Conservation (phyloP, 2,888 invertebrate genomes). For the Encarsia formosa region DNA sequence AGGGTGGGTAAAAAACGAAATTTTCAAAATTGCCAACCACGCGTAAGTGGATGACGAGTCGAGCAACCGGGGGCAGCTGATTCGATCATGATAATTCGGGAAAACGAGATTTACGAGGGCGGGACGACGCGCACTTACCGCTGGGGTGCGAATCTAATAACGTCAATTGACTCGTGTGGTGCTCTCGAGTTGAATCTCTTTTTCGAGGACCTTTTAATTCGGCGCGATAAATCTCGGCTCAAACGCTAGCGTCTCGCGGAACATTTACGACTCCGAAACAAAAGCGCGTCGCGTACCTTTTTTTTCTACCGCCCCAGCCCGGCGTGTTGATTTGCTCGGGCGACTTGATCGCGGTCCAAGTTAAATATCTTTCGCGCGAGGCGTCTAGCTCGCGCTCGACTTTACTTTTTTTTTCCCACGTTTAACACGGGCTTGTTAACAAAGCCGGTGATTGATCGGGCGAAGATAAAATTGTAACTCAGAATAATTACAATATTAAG, state of each 20-base stretch:
- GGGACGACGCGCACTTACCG: conserved; percentile 38
- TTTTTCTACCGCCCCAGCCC: conserved; percentile 2
- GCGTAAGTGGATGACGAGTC: conserved; percentile 21
- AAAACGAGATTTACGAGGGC: conserved; percentile 50
- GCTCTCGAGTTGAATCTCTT: conserved; percentile 26
- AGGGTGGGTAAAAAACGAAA: conserved; percentile 18
- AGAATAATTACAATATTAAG: too few species aligned
- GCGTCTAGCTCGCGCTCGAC: too few species aligned
- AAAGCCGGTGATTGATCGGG: neutral
- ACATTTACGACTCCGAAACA: conserved; percentile 27
- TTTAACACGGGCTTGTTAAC: conserved; percentile 7
- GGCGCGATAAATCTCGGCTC: conserved; percentile 16
- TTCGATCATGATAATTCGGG: conserved; percentile 52
- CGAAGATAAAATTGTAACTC: too few species aligned
- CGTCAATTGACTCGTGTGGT: conserved; percentile 46
- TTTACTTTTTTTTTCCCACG: conserved; percentile 2
- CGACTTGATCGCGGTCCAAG: conserved; percentile 24
- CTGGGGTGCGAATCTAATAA: conserved; percentile 52
- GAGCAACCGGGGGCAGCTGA: conserved; percentile 35
- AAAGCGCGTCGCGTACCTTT: conserved; percentile 5
- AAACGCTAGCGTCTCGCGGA: conserved; percentile 6
- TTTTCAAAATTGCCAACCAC: conserved; percentile 1
- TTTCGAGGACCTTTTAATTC: conserved; percentile 27
- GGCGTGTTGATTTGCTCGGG: neutral
- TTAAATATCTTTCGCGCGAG: conserved; percentile 18